Conservation (phyloP, 2,113 vertebrate genomes). For the Falco punctatus region DNA sequence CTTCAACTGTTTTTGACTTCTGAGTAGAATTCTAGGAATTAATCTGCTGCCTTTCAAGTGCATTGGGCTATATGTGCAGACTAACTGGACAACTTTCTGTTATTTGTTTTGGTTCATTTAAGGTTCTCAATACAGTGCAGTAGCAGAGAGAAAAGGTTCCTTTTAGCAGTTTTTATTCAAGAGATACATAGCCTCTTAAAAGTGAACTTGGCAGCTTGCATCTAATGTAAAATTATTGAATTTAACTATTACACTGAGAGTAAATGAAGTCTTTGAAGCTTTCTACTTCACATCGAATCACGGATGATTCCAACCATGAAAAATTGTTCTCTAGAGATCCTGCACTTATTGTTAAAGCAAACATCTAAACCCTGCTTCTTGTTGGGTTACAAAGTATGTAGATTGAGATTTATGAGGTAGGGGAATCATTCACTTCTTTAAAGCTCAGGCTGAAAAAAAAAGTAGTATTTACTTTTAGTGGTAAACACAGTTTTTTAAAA, state of each 20-base stretch:
- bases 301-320: neutral
- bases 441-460: neutral
- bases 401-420: neutral
- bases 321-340: neutral
- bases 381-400: neutral
- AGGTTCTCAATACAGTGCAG: neutral
- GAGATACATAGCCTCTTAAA: neutral
- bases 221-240: conserved; percentile 15
- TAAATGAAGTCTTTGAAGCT: conserved; percentile 8
- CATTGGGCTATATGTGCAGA: neutral
- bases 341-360: neutral
- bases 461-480: neutral
- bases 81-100: neutral
- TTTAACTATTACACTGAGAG: conserved; percentile 4
- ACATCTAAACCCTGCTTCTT: neutral
- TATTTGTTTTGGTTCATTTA: neutral
- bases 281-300: neutral
- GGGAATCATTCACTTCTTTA: neutral
- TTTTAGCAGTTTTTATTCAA: neutral
- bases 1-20: conserved; percentile 10
- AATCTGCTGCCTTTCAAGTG: neutral
- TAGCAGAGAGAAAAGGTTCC: neutral
- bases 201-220: conserved; percentile 14
- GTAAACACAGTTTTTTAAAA: neutral
- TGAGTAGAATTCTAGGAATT: conserved; percentile 11